Base-by-base conservation (phyloP, 2,797 vertebrate genomes). In the Siniperca obscura region DNA sequence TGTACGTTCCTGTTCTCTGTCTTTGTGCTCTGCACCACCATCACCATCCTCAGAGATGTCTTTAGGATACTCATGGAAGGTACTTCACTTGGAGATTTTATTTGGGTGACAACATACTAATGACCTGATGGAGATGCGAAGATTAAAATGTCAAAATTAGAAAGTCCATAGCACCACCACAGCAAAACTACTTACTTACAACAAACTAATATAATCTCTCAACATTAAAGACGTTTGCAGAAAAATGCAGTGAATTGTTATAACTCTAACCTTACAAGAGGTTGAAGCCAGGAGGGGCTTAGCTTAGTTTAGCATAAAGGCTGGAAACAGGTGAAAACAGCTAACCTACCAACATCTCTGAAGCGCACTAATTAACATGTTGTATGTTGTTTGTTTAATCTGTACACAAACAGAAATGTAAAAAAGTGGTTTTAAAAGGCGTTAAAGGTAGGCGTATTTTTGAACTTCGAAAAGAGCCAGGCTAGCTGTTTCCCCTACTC, bases 51-150 rank as follows among this genome's bases (percentile, higher is more conserved):
- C 88, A 96, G 95, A 48, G 98, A 99, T 0, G 97, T 99, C 78
- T 97, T 99, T 82, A 95, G 96, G 68, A 97, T 99, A 83, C 97
- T 99, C 81, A 97, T 99, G 97, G 98, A 99, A 96, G 98, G 98
- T 98, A 90, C 14, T 2, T 11, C 16, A 69, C 56, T 4, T 0
- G 36, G 12, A 11, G n/a, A 22, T 38, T 6, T 3, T 40, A 17
- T 6, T 34, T 30, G 46, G 46, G 46, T 19, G 40, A 30, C 30
- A 30, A n/a, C 22, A 17, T 17, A 21, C 19, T 7, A 11, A 12
- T 13, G 11, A 8, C 44, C 44, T 46, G 44, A 46, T 12, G 17
- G 48, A 36, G 36, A 30, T 30, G 30, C 3, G 30, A 30, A 30
- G 30, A 36, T 7, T 36, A 36, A 7, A 36, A 36, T 36, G 36